Evolutionary conservation across 1,140 invertebrate species (phyloP).

Genomic region (Cyclargus thomasi): DNA sequence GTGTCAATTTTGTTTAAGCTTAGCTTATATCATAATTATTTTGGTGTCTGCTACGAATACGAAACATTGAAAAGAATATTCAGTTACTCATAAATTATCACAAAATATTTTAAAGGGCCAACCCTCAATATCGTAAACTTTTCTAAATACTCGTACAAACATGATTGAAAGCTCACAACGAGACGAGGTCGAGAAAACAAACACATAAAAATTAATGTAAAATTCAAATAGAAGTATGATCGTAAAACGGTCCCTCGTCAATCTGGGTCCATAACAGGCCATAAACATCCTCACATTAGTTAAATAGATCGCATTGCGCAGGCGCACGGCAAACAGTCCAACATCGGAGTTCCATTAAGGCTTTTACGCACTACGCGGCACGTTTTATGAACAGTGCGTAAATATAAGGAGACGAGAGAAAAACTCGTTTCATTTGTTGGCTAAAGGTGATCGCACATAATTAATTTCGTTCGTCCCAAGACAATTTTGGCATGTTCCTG

Average conservation of each 20-base stretch:
- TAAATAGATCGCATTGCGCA: slow-evolving; percentile 41
- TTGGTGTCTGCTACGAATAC: not conserved
- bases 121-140: too few species aligned
- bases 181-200: not conserved
- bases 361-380: not conserved
- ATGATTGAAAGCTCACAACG: not conserved
- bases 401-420: too few species aligned
- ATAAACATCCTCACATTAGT: slow-evolving; percentile 23
- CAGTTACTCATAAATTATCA: too few species aligned
- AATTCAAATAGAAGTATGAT: slow-evolving; percentile 1
- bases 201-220: slow-evolving; percentile 5
- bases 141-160: not conserved
- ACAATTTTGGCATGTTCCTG: too few species aligned
- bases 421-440: too few species aligned
- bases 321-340: slow-evolving; percentile 34
- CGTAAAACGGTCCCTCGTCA: slow-evolving; percentile 2
- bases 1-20: not conserved
- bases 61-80: not conserved
- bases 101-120: too few species aligned
- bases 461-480: too few species aligned
- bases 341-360: slow-evolving; percentile 33
- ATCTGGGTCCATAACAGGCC: slow-evolving; percentile 18
- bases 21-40: not conserved
- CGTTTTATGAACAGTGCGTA: not conserved
- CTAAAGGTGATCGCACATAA: too few species aligned